A percentile compares a stretch with the other conserved stretches of the same genome.
phyloP scores from a whole-genome alignment of 2,113 vertebrate genomes.

The Brachyistius frenatus region DNA sequence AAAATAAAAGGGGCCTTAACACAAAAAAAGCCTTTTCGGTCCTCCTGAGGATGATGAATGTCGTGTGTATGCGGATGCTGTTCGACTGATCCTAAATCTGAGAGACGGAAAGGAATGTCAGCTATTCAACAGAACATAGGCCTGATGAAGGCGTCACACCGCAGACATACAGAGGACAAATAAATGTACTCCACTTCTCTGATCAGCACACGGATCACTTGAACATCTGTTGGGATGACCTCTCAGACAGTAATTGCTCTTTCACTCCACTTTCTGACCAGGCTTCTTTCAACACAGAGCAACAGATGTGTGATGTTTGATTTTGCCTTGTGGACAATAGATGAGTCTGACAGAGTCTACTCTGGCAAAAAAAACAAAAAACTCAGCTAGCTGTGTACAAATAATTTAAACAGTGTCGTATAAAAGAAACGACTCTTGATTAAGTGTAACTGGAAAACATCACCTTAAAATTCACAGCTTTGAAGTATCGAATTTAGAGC shows the following conservation, averaged over 20 bases:
- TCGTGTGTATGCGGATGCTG: slow-evolving; percentile 1
- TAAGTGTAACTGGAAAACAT: slow-evolving; percentile 54
- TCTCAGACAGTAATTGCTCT: slow-evolving; percentile 19
- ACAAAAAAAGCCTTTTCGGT: slow-evolving; percentile 14
- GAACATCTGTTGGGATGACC: slow-evolving; percentile 37
- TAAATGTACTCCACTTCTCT: slow-evolving; percentile 34
- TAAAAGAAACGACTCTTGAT: background rate
- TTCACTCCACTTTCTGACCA: slow-evolving; percentile 11
- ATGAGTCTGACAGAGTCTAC: slow-evolving; percentile 2
- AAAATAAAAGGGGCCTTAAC: slow-evolving; percentile 26
- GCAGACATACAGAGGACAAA: slow-evolving; percentile 37
- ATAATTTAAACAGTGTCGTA: slow-evolving; percentile 1
- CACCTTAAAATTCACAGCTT: slow-evolving; percentile 33
- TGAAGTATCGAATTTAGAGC: slow-evolving; percentile 35
- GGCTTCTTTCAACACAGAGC: slow-evolving; percentile 22
- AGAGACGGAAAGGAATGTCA: slow-evolving; percentile 45
- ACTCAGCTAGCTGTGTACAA: background rate
- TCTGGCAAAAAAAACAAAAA: slow-evolving; percentile 5
- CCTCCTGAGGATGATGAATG: background rate
- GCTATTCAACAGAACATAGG: slow-evolving; percentile 21
- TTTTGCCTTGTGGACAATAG: background rate
- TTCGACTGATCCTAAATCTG: slow-evolving; percentile 28
- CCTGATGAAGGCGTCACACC: slow-evolving; percentile 38
- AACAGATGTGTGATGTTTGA: slow-evolving; percentile 30
- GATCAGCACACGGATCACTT: slow-evolving; percentile 34